These are phyloP conservation scores for Pristionchus maxplancki DNA, from an alignment of 2,888 invertebrate species.

Conservation along the genomic window DNA sequence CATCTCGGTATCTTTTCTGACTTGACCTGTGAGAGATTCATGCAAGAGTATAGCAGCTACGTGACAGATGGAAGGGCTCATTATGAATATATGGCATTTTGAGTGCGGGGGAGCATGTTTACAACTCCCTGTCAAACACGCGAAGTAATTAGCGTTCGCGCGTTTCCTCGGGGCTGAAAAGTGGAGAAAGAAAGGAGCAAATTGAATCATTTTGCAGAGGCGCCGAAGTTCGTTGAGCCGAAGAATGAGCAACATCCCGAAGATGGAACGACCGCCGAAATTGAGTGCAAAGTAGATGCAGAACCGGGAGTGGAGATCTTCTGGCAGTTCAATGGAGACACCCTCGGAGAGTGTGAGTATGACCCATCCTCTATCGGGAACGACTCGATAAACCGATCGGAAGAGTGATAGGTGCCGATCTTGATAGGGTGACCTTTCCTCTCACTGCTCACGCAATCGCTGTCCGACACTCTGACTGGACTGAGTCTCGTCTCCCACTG, in stretches of 20 bases:
- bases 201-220: constrained; percentile 60
- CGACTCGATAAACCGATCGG: not conserved
- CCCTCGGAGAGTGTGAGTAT: constrained; percentile 66
- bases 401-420: not conserved
- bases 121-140: not conserved
- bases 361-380: not conserved
- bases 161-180: not conserved
- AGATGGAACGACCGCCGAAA: constrained; percentile 66
- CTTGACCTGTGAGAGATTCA: not conserved
- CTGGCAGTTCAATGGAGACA: constrained; percentile 68
- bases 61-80: constrained; percentile 22
- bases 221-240: constrained; percentile 65
- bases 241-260: constrained; percentile 67
- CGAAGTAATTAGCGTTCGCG: not conserved
- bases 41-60: not conserved
- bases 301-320: constrained; percentile 62
- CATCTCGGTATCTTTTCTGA: not conserved
- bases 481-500: constrained; percentile 27
- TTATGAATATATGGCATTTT: constrained; percentile 9
- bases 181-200: not conserved
- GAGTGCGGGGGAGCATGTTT: not conserved
- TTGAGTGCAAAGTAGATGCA: constrained; percentile 62
- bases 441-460: constrained; percentile 28
- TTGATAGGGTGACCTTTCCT: constrained; percentile 32
- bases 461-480: not conserved